Conservation (phyloP, 2,113 vertebrate genomes). For the Gavia stellata region DNA sequence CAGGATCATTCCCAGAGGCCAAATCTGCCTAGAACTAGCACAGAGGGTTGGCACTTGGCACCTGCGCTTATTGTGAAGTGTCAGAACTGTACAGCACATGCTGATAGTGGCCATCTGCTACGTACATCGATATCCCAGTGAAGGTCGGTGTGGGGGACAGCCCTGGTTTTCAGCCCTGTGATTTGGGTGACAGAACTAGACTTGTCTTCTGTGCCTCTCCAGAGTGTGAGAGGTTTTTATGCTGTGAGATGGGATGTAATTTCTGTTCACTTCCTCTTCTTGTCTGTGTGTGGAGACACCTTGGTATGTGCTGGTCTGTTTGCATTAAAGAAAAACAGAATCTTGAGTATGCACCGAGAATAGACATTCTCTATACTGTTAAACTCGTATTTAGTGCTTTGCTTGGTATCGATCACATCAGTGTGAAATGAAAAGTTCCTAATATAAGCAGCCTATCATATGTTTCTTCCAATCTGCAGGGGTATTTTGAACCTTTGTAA, state of each 20-base stretch:
- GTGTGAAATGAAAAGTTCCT: neutral
- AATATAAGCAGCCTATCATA: neutral
- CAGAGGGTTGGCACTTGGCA: neutral
- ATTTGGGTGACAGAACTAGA: neutral
- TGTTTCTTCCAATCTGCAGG: neutral
- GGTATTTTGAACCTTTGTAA: neutral
- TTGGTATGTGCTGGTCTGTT: neutral
- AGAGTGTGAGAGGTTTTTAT: fast-evolving
- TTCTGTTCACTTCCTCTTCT: neutral
- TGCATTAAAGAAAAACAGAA: neutral
- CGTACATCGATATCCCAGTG: neutral
- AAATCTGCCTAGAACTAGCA: neutral
- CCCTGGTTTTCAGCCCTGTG: neutral
- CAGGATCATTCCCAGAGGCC: neutral
- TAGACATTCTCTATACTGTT: neutral
- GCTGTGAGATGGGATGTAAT: neutral
- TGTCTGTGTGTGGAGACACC: too few relatives aligned
- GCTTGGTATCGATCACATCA: neutral
- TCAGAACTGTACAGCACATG: neutral
- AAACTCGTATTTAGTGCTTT: neutral
- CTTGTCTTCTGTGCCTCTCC: neutral
- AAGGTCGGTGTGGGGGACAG: neutral
- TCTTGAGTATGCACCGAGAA: neutral
- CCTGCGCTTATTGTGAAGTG: neutral
- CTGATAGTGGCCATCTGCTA: slow-evolving; percentile 25